Percentiles rank a stretch among this genome's conserved stretches.
phyloP scores from a whole-genome alignment of 92 coral and sea anemone genomes.

The Epizoanthus fatuus region DNA sequence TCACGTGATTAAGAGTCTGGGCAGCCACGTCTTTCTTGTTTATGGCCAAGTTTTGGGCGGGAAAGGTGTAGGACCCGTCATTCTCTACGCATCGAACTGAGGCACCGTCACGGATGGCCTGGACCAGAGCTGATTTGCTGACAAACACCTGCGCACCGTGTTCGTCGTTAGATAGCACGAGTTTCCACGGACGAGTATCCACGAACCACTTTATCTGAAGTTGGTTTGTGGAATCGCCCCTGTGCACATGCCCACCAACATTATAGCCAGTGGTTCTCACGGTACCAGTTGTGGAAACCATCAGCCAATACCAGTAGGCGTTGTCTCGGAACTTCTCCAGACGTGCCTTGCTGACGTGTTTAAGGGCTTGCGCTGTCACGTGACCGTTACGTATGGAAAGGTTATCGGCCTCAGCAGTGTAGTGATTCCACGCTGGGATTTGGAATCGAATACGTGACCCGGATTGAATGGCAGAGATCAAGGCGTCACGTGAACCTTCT shows the following conservation, averaged over 20 bases:
- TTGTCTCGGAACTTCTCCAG: slow-evolving; percentile 69
- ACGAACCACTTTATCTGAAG: slow-evolving; percentile 75
- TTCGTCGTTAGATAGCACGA: slow-evolving; percentile 48
- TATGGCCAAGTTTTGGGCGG: slow-evolving; percentile 77
- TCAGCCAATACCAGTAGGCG: slow-evolving; percentile 90
- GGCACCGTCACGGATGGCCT: slow-evolving; percentile 79
- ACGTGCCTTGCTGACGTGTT: slow-evolving; percentile 73
- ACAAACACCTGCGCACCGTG: slow-evolving; percentile 64
- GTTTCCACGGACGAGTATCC: slow-evolving; percentile 84
- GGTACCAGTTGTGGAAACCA: slow-evolving; percentile 90
- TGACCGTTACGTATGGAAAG: slow-evolving; percentile 82
- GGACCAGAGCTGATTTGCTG: slow-evolving; percentile 59
- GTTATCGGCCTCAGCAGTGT: slow-evolving; percentile 89
- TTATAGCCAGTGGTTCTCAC: slow-evolving; percentile 74
- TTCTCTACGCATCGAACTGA: slow-evolving; percentile 77
- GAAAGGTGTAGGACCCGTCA: slow-evolving; percentile 75
- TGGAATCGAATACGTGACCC: slow-evolving; percentile 90
- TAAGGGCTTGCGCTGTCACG: slow-evolving; percentile 88
- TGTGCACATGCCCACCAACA: slow-evolving; percentile 63
- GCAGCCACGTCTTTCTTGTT: slow-evolving; percentile 77
- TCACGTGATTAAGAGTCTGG: slow-evolving; percentile 75
- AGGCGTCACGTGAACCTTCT: slow-evolving; percentile 49
- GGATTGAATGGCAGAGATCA: slow-evolving; percentile 69
- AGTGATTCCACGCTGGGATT: slow-evolving; percentile 47
- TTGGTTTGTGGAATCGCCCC: slow-evolving; percentile 33